Conservation (phyloP, 92 coral and sea anemone genomes). For the Epizoanthus rinbou region DNA sequence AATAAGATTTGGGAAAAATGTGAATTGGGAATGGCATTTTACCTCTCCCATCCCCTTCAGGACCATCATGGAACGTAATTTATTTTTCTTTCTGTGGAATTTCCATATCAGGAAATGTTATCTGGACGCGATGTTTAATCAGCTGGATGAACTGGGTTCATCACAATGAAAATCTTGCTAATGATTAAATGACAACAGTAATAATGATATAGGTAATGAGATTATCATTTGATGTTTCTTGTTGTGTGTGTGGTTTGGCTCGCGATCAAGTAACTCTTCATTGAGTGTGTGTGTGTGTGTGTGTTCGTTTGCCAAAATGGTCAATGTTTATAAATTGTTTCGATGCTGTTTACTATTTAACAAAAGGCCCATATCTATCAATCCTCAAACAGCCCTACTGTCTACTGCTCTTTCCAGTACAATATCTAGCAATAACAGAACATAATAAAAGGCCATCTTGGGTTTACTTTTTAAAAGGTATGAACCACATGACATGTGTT, state of each 20-base stretch:
- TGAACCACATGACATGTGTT: neutral
- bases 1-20: neutral
- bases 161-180: neutral
- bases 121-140: conserved; percentile 9
- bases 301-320: too few relatives aligned
- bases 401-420: too few relatives aligned
- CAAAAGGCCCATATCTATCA: too few relatives aligned
- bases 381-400: too few relatives aligned
- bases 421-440: too few relatives aligned
- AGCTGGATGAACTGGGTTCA: neutral
- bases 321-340: too few relatives aligned
- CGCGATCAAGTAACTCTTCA: conserved; percentile 12
- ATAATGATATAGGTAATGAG: neutral
- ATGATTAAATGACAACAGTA: neutral
- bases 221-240: neutral
- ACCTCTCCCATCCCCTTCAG: too few relatives aligned
- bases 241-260: conserved; percentile 33
- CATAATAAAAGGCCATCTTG: too few relatives aligned
- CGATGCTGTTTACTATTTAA: too few relatives aligned
- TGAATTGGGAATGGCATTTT: neutral
- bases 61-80: neutral
- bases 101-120: neutral
- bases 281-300: neutral
- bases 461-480: too few relatives aligned
- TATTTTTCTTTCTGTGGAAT: neutral